A percentile compares a stretch with the other conserved stretches of the same genome.
Evolutionary conservation across 2,888 invertebrate species (phyloP).

Genomic region (Sympetrum striolatum): DNA sequence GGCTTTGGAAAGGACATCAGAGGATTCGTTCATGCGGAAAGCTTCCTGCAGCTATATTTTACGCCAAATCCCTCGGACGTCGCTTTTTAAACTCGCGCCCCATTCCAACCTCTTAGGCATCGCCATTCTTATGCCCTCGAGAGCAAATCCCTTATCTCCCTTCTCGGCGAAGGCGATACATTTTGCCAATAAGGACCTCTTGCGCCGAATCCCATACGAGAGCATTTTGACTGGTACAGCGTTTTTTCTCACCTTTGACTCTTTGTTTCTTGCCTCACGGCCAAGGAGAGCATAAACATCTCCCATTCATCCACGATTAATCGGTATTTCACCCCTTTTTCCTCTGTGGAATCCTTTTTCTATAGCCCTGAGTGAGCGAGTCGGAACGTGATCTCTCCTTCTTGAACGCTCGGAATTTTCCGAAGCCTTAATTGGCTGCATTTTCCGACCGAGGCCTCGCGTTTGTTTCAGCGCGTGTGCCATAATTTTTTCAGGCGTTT

Average conservation of each 20-base stretch:
- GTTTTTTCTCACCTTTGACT: neutral
- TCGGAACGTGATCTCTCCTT: neutral
- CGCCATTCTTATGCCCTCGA: neutral
- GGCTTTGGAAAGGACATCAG: conserved; percentile 31
- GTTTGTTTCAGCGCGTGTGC: no score
- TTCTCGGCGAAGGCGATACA: neutral
- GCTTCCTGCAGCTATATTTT: conserved; percentile 37
- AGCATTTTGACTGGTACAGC: neutral
- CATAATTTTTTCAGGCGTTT: no score
- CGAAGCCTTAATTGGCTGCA: neutral
- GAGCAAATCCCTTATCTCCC: neutral
- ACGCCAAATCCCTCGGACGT: conserved; percentile 22
- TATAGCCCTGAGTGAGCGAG: neutral
- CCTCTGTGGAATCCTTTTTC: neutral
- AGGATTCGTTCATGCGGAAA: conserved; percentile 27
- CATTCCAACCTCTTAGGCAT: neutral
- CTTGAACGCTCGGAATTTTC: neutral
- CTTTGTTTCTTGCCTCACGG: neutral
- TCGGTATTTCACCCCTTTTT: neutral
- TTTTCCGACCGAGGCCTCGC: neutral
- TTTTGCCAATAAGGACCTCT: neutral
- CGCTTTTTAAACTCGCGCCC: neutral
- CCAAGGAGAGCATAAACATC: neutral
- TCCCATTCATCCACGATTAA: neutral
- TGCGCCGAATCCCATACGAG: neutral